These are phyloP conservation scores for Alligator sinensis DNA, from an alignment of 2,113 vertebrate species.

Conservation along the genomic window DNA sequence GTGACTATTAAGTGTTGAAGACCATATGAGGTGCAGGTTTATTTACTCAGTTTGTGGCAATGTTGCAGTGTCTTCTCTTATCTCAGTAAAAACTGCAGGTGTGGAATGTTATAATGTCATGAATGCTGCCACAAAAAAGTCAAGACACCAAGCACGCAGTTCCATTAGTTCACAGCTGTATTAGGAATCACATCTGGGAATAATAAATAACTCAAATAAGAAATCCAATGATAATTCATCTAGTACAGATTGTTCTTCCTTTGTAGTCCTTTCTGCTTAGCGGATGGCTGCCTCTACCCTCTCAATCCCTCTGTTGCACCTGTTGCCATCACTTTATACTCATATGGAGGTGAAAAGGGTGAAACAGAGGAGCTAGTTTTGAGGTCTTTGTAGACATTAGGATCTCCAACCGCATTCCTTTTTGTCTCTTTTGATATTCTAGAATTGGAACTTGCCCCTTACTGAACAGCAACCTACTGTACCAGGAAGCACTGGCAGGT, in stretches of 20 bases:
- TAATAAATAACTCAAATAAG: neutral
- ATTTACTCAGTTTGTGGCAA: neutral
- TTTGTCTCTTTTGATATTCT: neutral
- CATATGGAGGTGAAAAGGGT: neutral
- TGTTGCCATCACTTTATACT: neutral
- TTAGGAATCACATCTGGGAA: constrained; percentile 47
- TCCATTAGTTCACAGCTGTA: constrained; percentile 67
- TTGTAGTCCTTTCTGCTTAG: neutral
- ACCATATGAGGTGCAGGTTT: neutral
- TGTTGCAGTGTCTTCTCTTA: neutral
- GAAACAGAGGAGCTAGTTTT: neutral
- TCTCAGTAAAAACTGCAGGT: neutral
- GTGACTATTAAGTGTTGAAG: neutral
- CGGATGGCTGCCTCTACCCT: neutral
- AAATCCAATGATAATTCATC: constrained; percentile 27
- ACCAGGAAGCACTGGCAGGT: neutral
- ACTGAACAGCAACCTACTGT: neutral
- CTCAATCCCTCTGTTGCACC: neutral
- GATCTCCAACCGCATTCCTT: neutral
- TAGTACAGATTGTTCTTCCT: constrained; percentile 51
- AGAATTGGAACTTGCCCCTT: neutral
- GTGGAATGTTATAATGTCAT: too few species aligned
- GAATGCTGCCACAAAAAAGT: neutral
- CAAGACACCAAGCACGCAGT: neutral
- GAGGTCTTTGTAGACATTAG: neutral